Evolutionary conservation across 1,140 invertebrate species (phyloP), one percentile per base, ranked within the genome.

Genomic region (Acromyrmex charruanus): DNA sequence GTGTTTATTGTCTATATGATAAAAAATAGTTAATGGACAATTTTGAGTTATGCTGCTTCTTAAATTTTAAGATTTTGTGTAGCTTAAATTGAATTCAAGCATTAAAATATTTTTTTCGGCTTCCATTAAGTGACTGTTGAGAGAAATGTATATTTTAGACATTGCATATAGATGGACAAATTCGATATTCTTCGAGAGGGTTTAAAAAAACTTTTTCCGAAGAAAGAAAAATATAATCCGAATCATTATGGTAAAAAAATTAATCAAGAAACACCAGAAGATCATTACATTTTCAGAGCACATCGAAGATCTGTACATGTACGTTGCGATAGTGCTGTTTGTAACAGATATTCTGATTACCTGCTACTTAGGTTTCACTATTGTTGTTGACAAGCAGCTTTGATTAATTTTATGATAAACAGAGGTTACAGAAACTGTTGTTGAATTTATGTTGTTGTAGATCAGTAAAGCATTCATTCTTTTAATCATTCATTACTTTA

Each of bases 281-380:
- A 74, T 84, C 7, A 84, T 84, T 39, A 59, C 1, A 12, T 82
- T 84, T 35, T 84, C 68, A 18, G 3, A 21, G 16, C 3, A 74
- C 9, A 61, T 84, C 55, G 39, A 84, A 51, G 80, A 72, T 21
- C 4, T 74, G 39, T 84, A 35, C 35, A 59, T 68, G 3, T 61
- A 21, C 21, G 49, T 84, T 12, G 68, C 69, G 7, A 21, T 74
- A 7, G 18, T 25, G 25, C 6, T 84, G 9, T 84, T 84, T 3
- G 12, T 84, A 6, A 51, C 55, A 12, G 39, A 84, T 31, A 63
- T 39, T 51, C 2, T 82, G 25, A 72, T 84, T 74, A 84, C 61
- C 25, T 84, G 80, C 2, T 74, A 25, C 14, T 74, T 84, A 3
- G 55, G 39, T 49, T 74, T 84, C 31, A 21, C 71, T 31, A 74